A percentile compares a stretch with the other conserved stretches of the same genome.
phyloP scores from a whole-genome alignment of 2,888 invertebrate genomes.

The Andrena camellia region DNA sequence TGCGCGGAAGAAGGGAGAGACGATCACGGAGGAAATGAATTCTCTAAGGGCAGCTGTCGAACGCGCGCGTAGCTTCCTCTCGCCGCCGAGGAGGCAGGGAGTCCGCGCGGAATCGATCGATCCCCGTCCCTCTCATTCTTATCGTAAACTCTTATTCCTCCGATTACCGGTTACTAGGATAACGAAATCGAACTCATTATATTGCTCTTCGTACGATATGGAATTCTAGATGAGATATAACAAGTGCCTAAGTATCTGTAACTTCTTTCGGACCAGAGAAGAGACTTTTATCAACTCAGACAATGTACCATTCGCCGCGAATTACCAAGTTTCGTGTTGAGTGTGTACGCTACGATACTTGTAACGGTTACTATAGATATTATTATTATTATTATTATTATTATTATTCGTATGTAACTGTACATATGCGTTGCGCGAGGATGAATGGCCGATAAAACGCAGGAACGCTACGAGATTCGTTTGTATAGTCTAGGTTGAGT shows the following conservation, averaged over 20 bases:
- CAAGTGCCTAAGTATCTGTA: constrained; percentile 85
- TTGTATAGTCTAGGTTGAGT: constrained; percentile 41
- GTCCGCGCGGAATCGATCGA: constrained; percentile 26
- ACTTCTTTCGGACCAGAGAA: constrained; percentile 85
- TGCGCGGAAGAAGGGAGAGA: constrained; percentile 3
- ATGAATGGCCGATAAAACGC: constrained; percentile 63
- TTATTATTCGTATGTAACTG: constrained; percentile 63
- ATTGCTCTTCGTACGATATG: constrained; percentile 76
- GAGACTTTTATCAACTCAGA: constrained; percentile 83
- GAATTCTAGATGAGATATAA: constrained; percentile 82
- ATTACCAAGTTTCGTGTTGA: constrained; percentile 63
- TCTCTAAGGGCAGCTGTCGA: background rate
- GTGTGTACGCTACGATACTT: constrained; percentile 63
- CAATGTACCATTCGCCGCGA: constrained; percentile 77
- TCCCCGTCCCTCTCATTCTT: constrained; percentile 61
- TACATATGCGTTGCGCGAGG: constrained; percentile 68
- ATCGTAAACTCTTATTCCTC: constrained; percentile 59
- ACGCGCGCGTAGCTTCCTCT: background rate
- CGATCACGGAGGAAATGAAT: constrained; percentile 21
- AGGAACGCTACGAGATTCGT: constrained; percentile 50
- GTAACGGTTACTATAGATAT: constrained; percentile 52
- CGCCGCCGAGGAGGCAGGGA: background rate
- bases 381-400: constrained; percentile 38
- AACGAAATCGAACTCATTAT: constrained; percentile 71
- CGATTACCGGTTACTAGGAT: constrained; percentile 66